These are phyloP conservation scores for Drosophila rufa DNA, from an alignment of 1,140 invertebrate species.

Conservation along the genomic window DNA sequence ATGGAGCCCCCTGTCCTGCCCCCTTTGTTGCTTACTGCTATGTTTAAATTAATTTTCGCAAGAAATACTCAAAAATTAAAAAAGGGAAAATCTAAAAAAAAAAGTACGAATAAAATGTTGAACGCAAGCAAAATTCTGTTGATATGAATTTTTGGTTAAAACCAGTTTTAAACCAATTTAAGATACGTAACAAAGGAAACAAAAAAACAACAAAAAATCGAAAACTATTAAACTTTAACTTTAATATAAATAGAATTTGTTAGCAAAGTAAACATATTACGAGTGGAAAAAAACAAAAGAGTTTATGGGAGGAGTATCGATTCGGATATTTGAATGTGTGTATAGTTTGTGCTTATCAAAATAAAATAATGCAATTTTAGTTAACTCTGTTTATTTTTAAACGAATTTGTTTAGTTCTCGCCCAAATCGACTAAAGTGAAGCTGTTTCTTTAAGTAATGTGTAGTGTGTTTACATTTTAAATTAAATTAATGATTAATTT, in stretches of 20 bases:
- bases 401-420: slow-evolving; percentile 75
- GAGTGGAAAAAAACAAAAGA: slow-evolving; percentile 23
- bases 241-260: slow-evolving; percentile 82
- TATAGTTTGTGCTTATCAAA: slow-evolving; percentile 75
- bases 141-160: slow-evolving; percentile 78
- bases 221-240: slow-evolving; percentile 79
- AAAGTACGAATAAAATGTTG: slow-evolving; percentile 45
- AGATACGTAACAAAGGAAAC: slow-evolving; percentile 50
- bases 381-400: slow-evolving; percentile 81
- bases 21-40: slow-evolving; percentile 79
- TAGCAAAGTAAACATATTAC: slow-evolving; percentile 77
- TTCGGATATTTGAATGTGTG: slow-evolving; percentile 72
- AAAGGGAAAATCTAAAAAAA: slow-evolving; percentile 21
- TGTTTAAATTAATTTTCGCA: slow-evolving; percentile 71
- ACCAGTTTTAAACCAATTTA: slow-evolving; percentile 75
- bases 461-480: slow-evolving; percentile 75
- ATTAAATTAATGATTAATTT: slow-evolving; percentile 79
- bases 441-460: slow-evolving; percentile 83
- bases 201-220: slow-evolving; percentile 39
- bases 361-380: slow-evolving; percentile 80
- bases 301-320: slow-evolving; percentile 25
- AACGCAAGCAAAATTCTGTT: slow-evolving; percentile 66
- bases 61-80: slow-evolving; percentile 59
- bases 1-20: slow-evolving; percentile 24
- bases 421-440: slow-evolving; percentile 67